These are phyloP conservation scores for Peromyscus eremicus DNA, from an alignment of 2,797 vertebrate genomes.

Conservation along the genomic window DNA sequence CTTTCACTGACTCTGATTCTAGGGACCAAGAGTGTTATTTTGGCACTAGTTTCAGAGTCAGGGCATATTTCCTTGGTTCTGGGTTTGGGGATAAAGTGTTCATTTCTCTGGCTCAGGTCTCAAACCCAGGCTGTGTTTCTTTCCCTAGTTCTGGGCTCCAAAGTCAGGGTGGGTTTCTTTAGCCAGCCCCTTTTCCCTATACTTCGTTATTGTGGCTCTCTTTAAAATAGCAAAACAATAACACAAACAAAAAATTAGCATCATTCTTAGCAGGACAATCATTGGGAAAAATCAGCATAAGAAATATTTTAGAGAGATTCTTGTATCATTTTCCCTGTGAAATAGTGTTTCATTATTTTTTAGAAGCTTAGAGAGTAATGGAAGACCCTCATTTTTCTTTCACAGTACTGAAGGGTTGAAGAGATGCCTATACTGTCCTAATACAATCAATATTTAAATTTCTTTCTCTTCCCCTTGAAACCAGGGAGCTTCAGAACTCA, in stretches of 20 bases:
- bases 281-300: not conserved
- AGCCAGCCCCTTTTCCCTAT: no score
- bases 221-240: constrained; percentile 47
- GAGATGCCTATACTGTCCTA: not conserved
- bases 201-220: not conserved
- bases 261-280: not conserved
- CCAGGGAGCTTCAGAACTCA: constrained; percentile 17
- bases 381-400: not conserved
- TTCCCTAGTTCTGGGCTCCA: no score
- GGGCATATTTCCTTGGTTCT: no score
- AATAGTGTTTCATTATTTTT: constrained; percentile 45
- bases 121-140: no score
- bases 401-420: not conserved
- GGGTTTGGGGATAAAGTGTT: no score
- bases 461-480: not conserved
- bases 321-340: not conserved
- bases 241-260: not conserved
- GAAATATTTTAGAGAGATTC: not conserved
- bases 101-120: no score
- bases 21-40: no score
- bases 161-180: no score
- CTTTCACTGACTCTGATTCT: no score
- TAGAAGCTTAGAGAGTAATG: constrained; percentile 22
- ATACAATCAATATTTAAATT: not conserved
- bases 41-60: no score